Base-by-base conservation (phyloP, 1,140 invertebrate species). In the Elysia chlorotica region DNA sequence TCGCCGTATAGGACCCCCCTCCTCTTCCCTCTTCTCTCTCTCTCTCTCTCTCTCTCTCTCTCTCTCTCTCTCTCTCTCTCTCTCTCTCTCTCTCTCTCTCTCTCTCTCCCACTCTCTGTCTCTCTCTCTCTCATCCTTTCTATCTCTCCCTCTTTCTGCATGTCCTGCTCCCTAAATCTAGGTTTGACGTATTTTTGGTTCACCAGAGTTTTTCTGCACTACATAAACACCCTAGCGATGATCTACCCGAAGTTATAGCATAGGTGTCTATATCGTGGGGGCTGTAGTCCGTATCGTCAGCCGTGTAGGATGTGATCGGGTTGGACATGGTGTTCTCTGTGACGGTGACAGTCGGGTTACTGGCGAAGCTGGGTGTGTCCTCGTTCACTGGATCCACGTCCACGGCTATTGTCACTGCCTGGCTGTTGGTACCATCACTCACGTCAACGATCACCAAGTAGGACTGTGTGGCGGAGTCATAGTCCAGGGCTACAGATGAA, bases 331-430 rank as follows among this genome's bases (percentile, higher is more conserved):
- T 48, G 54, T 68, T 68, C 66, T 83, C 81, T 21, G 76, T 61
- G n/a, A 78, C 57, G 1, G 77, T 74, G 2, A 78, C 65, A 30
- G 61, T 68, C 0, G 35, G 57, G 30, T 67, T 53, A 19, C 70
- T 56, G 4, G 75, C 38, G 59, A 83, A 83, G 2, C 36, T 33
- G 10, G 79, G 83, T 5, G 68, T 59, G 38, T 38, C 23, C 59
- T 85, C 81, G 74, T 85, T 83, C 6, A 79, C 71, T 25, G 70
- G 63, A 5, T 53, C 72, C 2, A 85, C 48, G 14, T 37, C 75
- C 1, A 85, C 75, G 5, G 53, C 66, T 31, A 83, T 76, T 10
- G 65, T 74, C 35, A 81, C 74, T 5, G 69, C 70, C 33, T 75
- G 31, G 0, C 68, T 37, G 66, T 68, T 76, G 17, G 63, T 73